Conservation (phyloP, 2,113 vertebrate species). For the Lasiurus borealis region DNA sequence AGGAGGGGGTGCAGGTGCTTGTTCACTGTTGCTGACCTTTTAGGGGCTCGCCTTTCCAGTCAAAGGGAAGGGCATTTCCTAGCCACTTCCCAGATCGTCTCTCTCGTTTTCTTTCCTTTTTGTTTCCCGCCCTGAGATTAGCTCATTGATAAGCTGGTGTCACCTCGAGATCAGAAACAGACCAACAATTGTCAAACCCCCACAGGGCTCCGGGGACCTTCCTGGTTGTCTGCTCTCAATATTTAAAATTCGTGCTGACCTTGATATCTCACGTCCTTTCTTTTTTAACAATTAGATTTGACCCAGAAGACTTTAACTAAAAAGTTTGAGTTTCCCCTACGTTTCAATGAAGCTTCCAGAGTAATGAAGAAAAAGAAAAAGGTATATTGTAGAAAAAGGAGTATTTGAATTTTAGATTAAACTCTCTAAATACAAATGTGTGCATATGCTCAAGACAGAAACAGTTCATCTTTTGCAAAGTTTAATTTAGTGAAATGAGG, state of each 20-base stretch:
- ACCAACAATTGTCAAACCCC: neutral
- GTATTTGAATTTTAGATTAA: constrained; percentile 44
- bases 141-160: neutral
- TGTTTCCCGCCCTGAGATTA: neutral
- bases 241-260: too few relatives aligned
- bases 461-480: constrained; percentile 56
- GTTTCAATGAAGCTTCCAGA: constrained; percentile 77
- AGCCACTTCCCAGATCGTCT: neutral
- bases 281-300: constrained; percentile 76
- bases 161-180: constrained; percentile 2
- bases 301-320: constrained; percentile 67
- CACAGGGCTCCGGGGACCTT: neutral
- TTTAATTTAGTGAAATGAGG: constrained; percentile 60
- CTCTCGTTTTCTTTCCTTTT: neutral
- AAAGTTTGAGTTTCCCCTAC: constrained; percentile 83
- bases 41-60: neutral
- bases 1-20: neutral
- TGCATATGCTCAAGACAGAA: constrained; percentile 42
- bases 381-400: constrained; percentile 79
- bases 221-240: neutral
- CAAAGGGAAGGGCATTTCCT: neutral
- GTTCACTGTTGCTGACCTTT: neutral
- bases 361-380: constrained; percentile 83
- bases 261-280: neutral
- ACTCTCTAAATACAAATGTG: neutral